Conservation (phyloP, 2,888 invertebrate genomes). For the Imbricaverruca yamaguchii region DNA sequence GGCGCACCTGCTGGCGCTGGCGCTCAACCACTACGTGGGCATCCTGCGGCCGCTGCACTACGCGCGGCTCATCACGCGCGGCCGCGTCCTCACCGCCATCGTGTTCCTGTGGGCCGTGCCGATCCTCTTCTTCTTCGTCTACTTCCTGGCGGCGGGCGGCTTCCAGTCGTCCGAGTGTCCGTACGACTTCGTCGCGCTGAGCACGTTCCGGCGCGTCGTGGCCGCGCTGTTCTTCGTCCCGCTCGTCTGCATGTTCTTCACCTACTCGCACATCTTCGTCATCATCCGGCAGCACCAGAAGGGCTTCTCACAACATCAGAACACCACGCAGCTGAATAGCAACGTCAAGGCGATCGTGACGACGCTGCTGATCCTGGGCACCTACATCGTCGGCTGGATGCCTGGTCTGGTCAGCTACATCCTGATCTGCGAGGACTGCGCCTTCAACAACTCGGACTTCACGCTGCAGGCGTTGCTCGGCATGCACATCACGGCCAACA, state of each 20-base stretch:
- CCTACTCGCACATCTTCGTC: slow-evolving; percentile 53
- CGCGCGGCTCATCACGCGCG: slow-evolving; percentile 50
- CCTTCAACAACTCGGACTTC: slow-evolving; percentile 35
- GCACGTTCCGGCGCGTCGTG: slow-evolving; percentile 46
- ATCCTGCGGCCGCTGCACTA: slow-evolving; percentile 56
- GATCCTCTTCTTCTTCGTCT: slow-evolving; percentile 27
- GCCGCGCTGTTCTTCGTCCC: slow-evolving; percentile 52
- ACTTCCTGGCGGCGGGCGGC: neutral
- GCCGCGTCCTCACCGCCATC: slow-evolving; percentile 47
- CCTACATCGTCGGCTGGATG: slow-evolving; percentile 53
- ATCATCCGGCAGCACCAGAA: slow-evolving; percentile 50
- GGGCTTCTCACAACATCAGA: slow-evolving; percentile 24
- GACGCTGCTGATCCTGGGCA: slow-evolving; percentile 55
- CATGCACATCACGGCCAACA: slow-evolving; percentile 37
- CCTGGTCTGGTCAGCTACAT: slow-evolving; percentile 53
- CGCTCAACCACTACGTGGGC: slow-evolving; percentile 59
- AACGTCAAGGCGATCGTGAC: slow-evolving; percentile 47
- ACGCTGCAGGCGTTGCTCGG: slow-evolving; percentile 28
- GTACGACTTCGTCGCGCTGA: slow-evolving; percentile 39
- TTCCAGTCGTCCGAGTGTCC: slow-evolving; percentile 28
- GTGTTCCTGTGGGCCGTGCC: slow-evolving; percentile 53
- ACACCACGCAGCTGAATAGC: slow-evolving; percentile 15
- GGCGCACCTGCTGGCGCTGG: slow-evolving; percentile 54
- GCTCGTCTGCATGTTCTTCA: slow-evolving; percentile 51
- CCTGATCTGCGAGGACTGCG: slow-evolving; percentile 51